phyloP scores from a whole-genome alignment of 2,113 vertebrate species.

The Petrocephalus microphthalmus region DNA sequence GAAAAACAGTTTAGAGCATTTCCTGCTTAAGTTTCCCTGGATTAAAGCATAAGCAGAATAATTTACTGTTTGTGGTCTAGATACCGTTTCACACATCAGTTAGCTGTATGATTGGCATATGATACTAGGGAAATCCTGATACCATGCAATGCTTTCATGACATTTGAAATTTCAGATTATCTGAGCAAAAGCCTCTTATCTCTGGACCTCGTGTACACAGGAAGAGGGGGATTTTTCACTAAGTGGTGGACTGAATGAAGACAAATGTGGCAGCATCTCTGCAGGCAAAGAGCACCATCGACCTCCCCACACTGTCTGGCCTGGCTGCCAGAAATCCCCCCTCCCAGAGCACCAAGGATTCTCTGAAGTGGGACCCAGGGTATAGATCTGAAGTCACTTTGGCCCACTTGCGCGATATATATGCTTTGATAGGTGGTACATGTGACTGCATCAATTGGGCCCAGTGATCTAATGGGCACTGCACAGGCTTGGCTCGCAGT shows the following conservation, averaged over 20 bases:
- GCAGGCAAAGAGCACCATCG: background rate
- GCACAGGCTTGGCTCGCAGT: background rate
- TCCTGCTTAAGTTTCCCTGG: background rate
- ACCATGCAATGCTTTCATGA: background rate
- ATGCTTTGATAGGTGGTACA: too few species aligned
- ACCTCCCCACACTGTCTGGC: background rate
- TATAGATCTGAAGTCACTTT: too few species aligned
- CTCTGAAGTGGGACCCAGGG: background rate
- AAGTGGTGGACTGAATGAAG: background rate
- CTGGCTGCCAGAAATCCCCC: background rate
- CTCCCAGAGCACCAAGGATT: background rate
- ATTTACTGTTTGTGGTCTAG: too few species aligned
- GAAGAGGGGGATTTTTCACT: background rate
- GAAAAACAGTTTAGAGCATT: background rate
- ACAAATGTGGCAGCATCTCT: background rate
- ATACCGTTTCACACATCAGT: too few species aligned
- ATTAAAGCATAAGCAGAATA: too few species aligned
- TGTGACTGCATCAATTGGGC: too few species aligned
- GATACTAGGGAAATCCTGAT: background rate
- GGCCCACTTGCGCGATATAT: too few species aligned
- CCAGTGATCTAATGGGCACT: background rate
- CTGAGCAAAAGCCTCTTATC: background rate
- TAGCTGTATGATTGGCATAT: too few species aligned
- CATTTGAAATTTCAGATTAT: background rate
- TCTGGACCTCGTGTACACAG: background rate